Evolutionary conservation across 53 echinoderm and acorn worm genomes (phyloP).

Genomic region (Actinopyga echinites): DNA sequence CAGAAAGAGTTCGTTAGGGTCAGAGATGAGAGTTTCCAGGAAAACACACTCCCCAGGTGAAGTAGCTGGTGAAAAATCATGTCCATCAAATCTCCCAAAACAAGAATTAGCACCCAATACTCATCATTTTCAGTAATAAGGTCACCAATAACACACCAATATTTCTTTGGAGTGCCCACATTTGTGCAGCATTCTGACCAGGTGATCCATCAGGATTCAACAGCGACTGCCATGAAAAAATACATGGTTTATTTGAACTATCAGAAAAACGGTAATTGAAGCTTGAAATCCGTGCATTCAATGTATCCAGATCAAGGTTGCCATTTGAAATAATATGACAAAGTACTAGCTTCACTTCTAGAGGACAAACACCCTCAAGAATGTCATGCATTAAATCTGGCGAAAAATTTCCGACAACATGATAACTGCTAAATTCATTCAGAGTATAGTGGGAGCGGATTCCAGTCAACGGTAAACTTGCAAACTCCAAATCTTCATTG

Average conservation of each 20-base stretch:
- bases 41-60: constrained; percentile 56
- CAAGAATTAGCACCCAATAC: constrained; percentile 52
- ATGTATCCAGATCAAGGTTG: constrained; percentile 11
- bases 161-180: constrained; percentile 56
- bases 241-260: constrained; percentile 54
- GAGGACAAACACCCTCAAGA: constrained; percentile 47
- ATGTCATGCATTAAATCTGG: constrained; percentile 64
- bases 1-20: constrained; percentile 47
- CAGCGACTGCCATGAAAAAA: constrained; percentile 28
- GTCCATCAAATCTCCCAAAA: constrained; percentile 52
- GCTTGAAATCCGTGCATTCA: constrained; percentile 44
- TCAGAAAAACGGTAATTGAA: constrained; percentile 57
- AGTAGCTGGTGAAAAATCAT: constrained; percentile 35
- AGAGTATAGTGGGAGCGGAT: constrained; percentile 3
- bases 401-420: constrained; percentile 51
- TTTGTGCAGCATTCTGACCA: constrained; percentile 68
- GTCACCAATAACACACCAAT: constrained; percentile 57
- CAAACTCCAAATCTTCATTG: constrained; percentile 47
- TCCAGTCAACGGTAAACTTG: constrained; percentile 45
- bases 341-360: constrained; percentile 55
- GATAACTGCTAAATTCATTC: constrained; percentile 58
- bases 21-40: constrained; percentile 51
- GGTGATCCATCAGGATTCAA: constrained; percentile 59
- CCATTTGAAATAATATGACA: constrained; percentile 30
- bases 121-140: constrained; percentile 52